Conservation (phyloP, 2,113 vertebrate genomes). For the Ia io region DNA sequence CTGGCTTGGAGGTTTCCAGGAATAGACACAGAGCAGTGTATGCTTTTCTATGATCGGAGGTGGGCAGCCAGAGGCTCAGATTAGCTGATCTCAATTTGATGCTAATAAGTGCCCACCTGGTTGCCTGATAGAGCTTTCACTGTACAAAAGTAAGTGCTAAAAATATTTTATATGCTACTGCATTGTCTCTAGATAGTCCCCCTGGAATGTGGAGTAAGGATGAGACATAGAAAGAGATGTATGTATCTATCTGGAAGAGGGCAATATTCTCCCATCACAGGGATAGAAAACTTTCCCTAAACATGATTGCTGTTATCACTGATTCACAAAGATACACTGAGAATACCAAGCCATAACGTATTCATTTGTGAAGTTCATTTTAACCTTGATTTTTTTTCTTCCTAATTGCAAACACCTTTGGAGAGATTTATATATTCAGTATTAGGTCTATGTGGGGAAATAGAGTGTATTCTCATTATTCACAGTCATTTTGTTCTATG, state of each 20-base stretch:
- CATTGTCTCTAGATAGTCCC: neutral
- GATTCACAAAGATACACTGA: neutral
- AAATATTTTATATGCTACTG: neutral
- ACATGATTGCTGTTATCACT: neutral
- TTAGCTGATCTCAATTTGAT: constrained; percentile 52
- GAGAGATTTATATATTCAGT: neutral
- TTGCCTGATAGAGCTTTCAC: constrained; percentile 24
- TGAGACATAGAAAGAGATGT: neutral
- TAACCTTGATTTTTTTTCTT: neutral
- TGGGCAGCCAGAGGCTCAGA: constrained; percentile 46
- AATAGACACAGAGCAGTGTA: constrained; percentile 16
- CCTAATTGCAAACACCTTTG: neutral
- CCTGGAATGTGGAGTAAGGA: neutral
- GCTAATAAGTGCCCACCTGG: constrained; percentile 52
- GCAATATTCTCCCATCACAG: neutral
- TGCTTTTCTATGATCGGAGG: constrained; percentile 50
- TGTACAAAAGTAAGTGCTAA: constrained; percentile 1
- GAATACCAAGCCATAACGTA: neutral
- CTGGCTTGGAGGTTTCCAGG: constrained; percentile 47
- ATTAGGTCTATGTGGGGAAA: neutral
- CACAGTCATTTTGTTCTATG: neutral
- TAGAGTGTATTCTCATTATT: neutral
- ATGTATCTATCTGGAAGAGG: neutral
- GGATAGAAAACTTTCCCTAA: neutral
- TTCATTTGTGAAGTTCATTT: constrained; percentile 36